Percentiles rank a stretch among this genome's conserved stretches.
These are phyloP conservation scores for Pelecanoides urinatrix DNA, from an alignment of 2,113 vertebrate species.

Conservation along the genomic window DNA sequence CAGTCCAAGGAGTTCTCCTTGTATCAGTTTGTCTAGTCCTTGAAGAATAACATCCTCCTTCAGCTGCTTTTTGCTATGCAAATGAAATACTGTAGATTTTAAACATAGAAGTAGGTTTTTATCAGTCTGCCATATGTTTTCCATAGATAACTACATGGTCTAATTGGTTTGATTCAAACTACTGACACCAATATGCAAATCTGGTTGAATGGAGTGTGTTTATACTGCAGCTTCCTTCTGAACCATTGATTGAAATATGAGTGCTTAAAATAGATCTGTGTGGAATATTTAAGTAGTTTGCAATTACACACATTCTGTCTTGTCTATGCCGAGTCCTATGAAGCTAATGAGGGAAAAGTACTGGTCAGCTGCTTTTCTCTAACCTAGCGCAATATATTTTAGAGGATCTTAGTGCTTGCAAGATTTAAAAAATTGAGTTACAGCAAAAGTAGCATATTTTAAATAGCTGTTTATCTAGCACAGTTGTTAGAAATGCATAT, in stretches of 20 bases:
- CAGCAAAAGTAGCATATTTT: background rate
- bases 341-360: conserved; percentile 30
- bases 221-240: conserved; percentile 50
- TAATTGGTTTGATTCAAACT: conserved; percentile 72
- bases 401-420: background rate
- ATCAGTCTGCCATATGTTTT: conserved; percentile 67
- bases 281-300: conserved; percentile 40
- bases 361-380: background rate
- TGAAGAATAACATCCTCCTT: conserved; percentile 39
- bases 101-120: conserved; percentile 43
- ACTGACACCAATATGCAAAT: conserved; percentile 70
- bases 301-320: conserved; percentile 29
- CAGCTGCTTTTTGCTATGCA: conserved; percentile 50
- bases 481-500: background rate
- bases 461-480: conserved; percentile 3
- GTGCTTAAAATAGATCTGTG: conserved; percentile 58
- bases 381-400: background rate
- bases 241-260: conserved; percentile 64
- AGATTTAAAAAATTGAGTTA: background rate
- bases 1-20: conserved; percentile 17
- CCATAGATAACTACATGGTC: conserved; percentile 63
- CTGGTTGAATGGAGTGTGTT: conserved; percentile 54
- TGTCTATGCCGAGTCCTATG: background rate
- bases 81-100: conserved; percentile 62
- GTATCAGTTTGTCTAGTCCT: conserved; percentile 28